Percentiles rank a stretch among this genome's conserved stretches.
phyloP scores from a whole-genome alignment of 1,140 invertebrate species.

The Bombyx mori region ASM3026992v2 NC_085110.1:10625001-10625500 shows the following conservation, averaged over 20 bases:
- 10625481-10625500: slow-evolving; percentile 4
- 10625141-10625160: background rate
- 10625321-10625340: slow-evolving; percentile 11
- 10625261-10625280: too few relatives aligned
- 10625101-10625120: slow-evolving; percentile 22
- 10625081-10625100: slow-evolving; percentile 29
- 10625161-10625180: too few relatives aligned
- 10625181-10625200: too few relatives aligned
- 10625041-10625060: slow-evolving; percentile 20
- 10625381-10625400: slow-evolving; percentile 35
- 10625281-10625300: too few relatives aligned
- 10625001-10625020: slow-evolving; percentile 2
- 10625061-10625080: slow-evolving; percentile 25
- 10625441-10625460: slow-evolving; percentile 38
- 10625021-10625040: slow-evolving; percentile 11
- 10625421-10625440: slow-evolving; percentile 28
- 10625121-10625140: slow-evolving; percentile 17
- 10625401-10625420: slow-evolving; percentile 39
- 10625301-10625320: too few relatives aligned
- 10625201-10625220: too few relatives aligned
- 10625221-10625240: too few relatives aligned
- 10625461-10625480: slow-evolving; percentile 21
- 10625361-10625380: slow-evolving; percentile 37
- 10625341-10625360: slow-evolving; percentile 17
- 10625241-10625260: too few relatives aligned